Percentiles rank a stretch among this genome's conserved stretches.
Conservation (phyloP, 2,113 vertebrate genomes). For the Atlantisia rogersi region DNA sequence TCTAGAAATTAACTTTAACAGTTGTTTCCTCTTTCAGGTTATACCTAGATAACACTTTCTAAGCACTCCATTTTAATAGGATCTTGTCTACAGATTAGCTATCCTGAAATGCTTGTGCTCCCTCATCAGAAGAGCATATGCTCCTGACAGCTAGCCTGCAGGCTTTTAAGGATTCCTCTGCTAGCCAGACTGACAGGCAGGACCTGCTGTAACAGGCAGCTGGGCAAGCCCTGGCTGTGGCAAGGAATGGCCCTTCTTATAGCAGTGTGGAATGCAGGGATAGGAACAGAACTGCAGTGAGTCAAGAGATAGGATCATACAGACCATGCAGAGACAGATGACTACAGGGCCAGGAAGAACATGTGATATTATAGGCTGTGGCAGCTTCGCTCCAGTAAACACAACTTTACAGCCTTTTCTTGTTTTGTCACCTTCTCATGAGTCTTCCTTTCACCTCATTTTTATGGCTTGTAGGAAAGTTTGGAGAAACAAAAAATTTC, state of each 20-base stretch:
- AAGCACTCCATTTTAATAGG: slow-evolving; percentile 33
- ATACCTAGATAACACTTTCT: slow-evolving; percentile 31
- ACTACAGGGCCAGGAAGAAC: not conserved
- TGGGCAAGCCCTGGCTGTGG: not conserved
- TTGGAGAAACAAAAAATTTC: not conserved
- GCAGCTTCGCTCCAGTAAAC: not conserved
- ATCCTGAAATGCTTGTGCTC: not conserved
- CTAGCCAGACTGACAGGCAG: slow-evolving; percentile 1
- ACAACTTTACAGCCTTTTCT: not conserved
- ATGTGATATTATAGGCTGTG: rapidly evolving
- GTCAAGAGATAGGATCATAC: not conserved
- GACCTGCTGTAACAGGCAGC: slow-evolving; percentile 35
- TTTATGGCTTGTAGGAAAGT: not conserved
- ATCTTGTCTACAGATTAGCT: slow-evolving; percentile 38
- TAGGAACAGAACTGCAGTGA: not conserved
- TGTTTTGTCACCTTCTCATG: rapidly evolving
- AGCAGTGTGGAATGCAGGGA: not conserved
- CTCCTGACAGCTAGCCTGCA: not conserved
- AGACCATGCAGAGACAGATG: not conserved
- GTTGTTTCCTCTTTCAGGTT: slow-evolving; percentile 6
- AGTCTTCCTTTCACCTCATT: not conserved
- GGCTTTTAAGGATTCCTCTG: slow-evolving; percentile 32
- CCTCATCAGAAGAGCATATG: not conserved
- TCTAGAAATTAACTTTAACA: not conserved
- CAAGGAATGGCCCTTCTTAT: not conserved